Conservation (phyloP, 2,113 vertebrate species). For the Tragelaphus scriptus region DNA sequence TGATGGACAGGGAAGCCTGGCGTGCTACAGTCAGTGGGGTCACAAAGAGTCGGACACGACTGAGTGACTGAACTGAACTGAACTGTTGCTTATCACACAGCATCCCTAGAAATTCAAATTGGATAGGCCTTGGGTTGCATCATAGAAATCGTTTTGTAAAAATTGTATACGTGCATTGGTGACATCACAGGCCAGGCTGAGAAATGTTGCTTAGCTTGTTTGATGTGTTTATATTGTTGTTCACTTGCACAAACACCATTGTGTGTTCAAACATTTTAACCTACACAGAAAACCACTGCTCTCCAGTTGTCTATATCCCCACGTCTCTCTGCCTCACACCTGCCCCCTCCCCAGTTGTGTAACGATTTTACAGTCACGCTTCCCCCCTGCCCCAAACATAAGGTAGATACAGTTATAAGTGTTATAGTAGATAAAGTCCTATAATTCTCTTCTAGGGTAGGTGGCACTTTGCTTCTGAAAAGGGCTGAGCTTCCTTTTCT, state of each 20-base stretch:
- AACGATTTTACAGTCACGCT: not conserved
- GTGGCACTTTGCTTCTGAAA: not conserved
- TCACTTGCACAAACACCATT: not conserved
- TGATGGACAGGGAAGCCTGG: not conserved
- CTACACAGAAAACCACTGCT: not conserved
- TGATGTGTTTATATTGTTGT: not conserved
- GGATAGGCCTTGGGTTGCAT: not conserved
- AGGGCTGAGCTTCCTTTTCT: not conserved
- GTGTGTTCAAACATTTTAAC: too few relatives aligned
- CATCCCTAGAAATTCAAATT: not conserved
- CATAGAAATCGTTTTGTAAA: not conserved
- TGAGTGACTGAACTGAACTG: not conserved
- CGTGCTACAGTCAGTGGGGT: not conserved
- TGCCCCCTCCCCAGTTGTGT: not conserved
- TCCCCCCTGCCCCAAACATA: not conserved
- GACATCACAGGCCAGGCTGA: not conserved
- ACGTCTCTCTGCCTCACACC: not conserved
- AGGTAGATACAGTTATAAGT: not conserved
- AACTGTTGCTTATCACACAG: not conserved
- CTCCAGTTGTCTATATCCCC: rapidly evolving
- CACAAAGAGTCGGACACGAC: rapidly evolving
- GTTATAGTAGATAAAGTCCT: not conserved
- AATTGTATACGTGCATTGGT: not conserved
- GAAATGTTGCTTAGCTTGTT: not conserved
- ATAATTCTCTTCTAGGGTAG: not conserved